These are phyloP conservation scores for Austrolebias charrua DNA, from an alignment of 2,797 vertebrate species.

Conservation along the genomic window DNA sequence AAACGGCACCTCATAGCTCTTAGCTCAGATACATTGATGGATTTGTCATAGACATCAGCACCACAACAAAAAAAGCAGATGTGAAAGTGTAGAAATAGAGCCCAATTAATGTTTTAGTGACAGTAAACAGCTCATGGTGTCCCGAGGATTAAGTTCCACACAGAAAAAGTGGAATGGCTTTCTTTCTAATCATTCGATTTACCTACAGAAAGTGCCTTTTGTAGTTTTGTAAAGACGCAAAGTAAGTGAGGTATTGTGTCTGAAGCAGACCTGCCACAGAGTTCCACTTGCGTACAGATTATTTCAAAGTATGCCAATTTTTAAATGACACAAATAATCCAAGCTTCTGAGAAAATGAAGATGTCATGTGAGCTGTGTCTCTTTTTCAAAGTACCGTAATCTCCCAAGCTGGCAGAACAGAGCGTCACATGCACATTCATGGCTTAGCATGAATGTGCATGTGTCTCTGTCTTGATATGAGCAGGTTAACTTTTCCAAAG, in stretches of 20 bases:
- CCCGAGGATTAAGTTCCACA: conserved; percentile 33
- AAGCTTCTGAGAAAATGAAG: conserved; percentile 57
- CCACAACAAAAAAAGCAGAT: conserved; percentile 2
- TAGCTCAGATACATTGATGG: not conserved
- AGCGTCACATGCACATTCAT: conserved; percentile 14
- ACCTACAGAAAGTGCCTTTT: conserved; percentile 14
- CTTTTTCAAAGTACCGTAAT: conserved; percentile 45
- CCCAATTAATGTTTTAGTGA: conserved; percentile 15
- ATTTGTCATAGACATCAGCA: not conserved
- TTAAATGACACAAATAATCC: conserved; percentile 67
- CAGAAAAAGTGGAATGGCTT: conserved; percentile 34
- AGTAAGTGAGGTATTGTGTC: conserved; percentile 42
- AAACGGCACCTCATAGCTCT: no score
- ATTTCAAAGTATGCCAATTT: conserved; percentile 57
- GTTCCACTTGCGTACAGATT: conserved; percentile 50
- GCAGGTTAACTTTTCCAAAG: conserved; percentile 35
- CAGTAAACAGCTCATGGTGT: conserved; percentile 16
- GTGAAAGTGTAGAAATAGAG: conserved; percentile 1
- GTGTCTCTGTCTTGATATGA: conserved; percentile 2
- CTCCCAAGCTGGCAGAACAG: conserved; percentile 50
- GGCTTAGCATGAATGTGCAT: not conserved
- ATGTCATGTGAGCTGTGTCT: conserved; percentile 32
- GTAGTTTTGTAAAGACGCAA: conserved; percentile 25
- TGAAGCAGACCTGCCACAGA: conserved; percentile 41
- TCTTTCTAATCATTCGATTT: conserved; percentile 47